Evolutionary conservation across 2,797 vertebrate genomes (phyloP).

Genomic region (Alauda arvensis): DNA sequence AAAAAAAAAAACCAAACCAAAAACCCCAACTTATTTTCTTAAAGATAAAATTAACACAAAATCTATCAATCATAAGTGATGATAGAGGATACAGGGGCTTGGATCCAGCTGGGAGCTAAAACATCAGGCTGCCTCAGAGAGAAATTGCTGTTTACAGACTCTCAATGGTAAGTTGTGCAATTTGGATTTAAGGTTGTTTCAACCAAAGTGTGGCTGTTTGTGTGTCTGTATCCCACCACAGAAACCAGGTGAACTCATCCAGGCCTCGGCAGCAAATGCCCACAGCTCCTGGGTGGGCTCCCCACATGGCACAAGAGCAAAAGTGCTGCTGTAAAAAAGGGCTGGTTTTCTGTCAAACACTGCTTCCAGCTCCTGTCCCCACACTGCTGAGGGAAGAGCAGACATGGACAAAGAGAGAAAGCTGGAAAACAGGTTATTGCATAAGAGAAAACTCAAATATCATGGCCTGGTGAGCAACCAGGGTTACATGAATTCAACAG

Average conservation of each 20-base stretch:
- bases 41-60: background rate
- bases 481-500: background rate
- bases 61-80: background rate
- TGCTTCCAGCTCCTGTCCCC: background rate
- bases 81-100: background rate
- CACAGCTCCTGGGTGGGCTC: fast-evolving
- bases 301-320: fast-evolving
- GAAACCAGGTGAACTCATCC: background rate
- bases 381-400: background rate
- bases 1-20: background rate
- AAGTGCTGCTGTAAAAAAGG: fast-evolving
- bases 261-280: background rate
- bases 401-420: fast-evolving
- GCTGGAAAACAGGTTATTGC: background rate
- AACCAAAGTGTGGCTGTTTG: background rate
- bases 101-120: background rate
- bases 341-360: background rate
- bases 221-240: background rate
- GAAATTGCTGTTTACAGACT: constrained; percentile 26
- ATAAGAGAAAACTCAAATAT: background rate
- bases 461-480: background rate
- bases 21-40: background rate
- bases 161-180: background rate
- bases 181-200: constrained; percentile 10
- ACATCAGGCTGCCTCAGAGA: background rate